phyloP scores from a whole-genome alignment of 2,797 vertebrate species.

The Clarias fuscus region DNA sequence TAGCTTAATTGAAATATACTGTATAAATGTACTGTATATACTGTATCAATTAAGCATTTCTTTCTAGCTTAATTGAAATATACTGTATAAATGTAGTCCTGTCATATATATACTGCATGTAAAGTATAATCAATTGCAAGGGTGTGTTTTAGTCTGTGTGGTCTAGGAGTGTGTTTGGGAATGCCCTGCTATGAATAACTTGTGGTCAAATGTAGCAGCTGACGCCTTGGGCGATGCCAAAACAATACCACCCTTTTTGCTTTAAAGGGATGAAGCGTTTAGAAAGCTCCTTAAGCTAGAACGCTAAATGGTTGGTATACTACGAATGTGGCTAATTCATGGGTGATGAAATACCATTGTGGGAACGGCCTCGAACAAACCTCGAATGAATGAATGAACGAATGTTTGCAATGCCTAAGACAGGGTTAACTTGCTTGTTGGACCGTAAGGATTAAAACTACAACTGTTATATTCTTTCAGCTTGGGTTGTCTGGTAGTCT shows the following conservation, averaged over 20 bases:
- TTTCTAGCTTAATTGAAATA: background rate
- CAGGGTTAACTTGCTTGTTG: background rate
- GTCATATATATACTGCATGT: background rate
- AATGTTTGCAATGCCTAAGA: background rate
- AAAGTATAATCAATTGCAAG: background rate
- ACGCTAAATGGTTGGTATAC: background rate
- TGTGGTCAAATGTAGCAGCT: conserved; percentile 25
- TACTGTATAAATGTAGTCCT: background rate
- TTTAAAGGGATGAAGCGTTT: background rate
- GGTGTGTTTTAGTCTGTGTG: conserved; percentile 23
- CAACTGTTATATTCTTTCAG: background rate
- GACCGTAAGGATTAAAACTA: background rate
- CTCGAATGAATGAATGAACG: background rate
- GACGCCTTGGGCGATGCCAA: conserved; percentile 11
- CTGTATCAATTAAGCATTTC: no score
- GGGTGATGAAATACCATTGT: background rate
- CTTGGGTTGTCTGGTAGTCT: conserved; percentile 3
- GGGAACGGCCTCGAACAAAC: background rate
- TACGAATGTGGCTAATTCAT: background rate
- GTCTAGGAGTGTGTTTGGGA: conserved; percentile 27
- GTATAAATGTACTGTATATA: background rate
- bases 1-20: background rate
- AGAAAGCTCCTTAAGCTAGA: background rate
- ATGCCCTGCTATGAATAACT: conserved; percentile 42
- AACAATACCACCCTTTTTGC: conserved; percentile 10